Base-by-base conservation (phyloP, 2,797 vertebrate genomes). In the Triplophysa yarkandensis region DNA sequence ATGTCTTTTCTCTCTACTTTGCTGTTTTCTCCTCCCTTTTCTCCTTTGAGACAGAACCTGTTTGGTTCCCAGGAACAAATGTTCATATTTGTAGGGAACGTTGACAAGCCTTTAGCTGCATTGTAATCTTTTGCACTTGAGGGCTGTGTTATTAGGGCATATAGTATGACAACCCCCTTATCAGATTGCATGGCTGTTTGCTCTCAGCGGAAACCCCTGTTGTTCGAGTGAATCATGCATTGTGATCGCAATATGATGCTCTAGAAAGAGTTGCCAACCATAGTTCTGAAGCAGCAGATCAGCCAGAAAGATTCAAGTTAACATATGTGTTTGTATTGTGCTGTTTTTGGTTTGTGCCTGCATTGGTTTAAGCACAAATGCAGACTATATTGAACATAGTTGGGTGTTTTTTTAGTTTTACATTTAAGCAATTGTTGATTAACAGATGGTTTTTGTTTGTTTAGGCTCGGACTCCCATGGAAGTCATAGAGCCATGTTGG, bases 141-240 rank as follows among this genome's bases (percentile, higher is more conserved):
- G 30, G 61, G 44, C 44, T 68, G 68, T 61, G 28, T 66, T 75
- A 80, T 77, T 60, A 65, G 50, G 41, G 52, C 58, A 52, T 54
- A 71, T 68, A 58, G 69, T 71, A 76, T 78, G 81, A 77, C 68
- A 66, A 58, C 30, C 32, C 64, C 68, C 72, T 80, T 80, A 80
- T 82, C 81, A 73, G 78, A 80, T 80, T 77, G 75, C 68, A 44
- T 57, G 32, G 54, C 46, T 74, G 64, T 82, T 80, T 80, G 78
- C 64, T 80, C 44, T 63, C 67, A 62, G 64, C 76, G 81, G 81
- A 82, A 82, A 46, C 36, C 27, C 46, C 60, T 78, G 78, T 63
- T 80, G 64, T 78, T 80, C 78, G 64, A 78, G 39, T 70, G 78
- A 68, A 72, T 82, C 81, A 78, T 10, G 44, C 54, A 67, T 73